Percentiles rank a stretch among this genome's conserved stretches.
These are phyloP conservation scores for Holothuria scabra DNA, from an alignment of 53 echinoderm and acorn worm species.

Conservation along the genomic window DNA sequence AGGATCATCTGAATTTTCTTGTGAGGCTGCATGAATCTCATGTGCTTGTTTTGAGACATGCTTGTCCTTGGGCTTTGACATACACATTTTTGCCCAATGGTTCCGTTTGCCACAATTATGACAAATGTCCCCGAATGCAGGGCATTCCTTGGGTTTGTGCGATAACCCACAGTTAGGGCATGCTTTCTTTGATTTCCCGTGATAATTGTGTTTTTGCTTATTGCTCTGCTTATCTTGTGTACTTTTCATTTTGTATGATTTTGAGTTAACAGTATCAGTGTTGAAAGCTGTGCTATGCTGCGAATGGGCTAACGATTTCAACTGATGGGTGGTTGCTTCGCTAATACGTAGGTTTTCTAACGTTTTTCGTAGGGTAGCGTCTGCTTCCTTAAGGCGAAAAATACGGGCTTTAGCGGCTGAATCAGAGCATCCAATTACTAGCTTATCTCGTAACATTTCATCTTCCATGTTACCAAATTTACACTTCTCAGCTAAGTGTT, in stretches of 20 bases:
- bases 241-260: neutral
- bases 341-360: neutral
- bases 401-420: neutral
- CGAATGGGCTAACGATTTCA: neutral
- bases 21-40: neutral
- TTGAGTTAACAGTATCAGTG: neutral
- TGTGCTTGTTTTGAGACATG: constrained; percentile 1
- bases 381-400: constrained; percentile 30
- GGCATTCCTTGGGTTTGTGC: too few relatives aligned
- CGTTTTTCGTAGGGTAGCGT: constrained; percentile 27
- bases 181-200: neutral
- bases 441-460: constrained; percentile 20
- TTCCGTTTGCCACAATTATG: constrained; percentile 8
- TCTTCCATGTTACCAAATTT: constrained; percentile 4
- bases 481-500: constrained; percentile 10
- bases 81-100: constrained; percentile 30
- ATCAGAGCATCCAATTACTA: constrained; percentile 3
- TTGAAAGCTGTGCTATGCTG: neutral
- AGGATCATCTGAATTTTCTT: constrained; percentile 14
- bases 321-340: too few relatives aligned
- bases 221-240: neutral
- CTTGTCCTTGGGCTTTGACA: constrained; percentile 11
- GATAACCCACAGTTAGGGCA: too few relatives aligned
- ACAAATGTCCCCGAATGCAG: too few relatives aligned
- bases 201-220: constrained; percentile 13